These are phyloP conservation scores for Dilophus febrilis DNA, from an alignment of 2,888 invertebrate genomes.

Conservation along the genomic window DNA sequence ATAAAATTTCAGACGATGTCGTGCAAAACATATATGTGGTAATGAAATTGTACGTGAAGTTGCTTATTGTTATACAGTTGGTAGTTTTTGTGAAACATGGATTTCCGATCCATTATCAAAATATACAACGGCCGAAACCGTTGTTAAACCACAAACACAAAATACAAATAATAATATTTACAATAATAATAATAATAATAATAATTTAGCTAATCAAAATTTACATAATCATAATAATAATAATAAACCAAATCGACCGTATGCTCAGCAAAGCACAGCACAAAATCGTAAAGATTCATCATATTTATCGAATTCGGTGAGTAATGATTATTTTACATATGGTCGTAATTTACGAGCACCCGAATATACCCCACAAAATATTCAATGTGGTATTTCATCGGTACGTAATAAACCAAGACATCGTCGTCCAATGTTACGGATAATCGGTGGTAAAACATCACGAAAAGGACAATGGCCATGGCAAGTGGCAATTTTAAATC, in stretches of 20 bases:
- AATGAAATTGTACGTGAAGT: slow-evolving; percentile 63
- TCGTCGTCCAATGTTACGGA: slow-evolving; percentile 48
- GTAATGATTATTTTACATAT: slow-evolving; percentile 31
- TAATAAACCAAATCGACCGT: slow-evolving; percentile 8
- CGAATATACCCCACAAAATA: slow-evolving; percentile 30
- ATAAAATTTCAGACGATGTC: slow-evolving; percentile 48
- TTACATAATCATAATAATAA: neutral
- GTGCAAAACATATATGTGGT: slow-evolving; percentile 54
- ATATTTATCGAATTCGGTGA: slow-evolving; percentile 2
- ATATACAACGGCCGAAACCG: slow-evolving; percentile 4
- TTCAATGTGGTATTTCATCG: slow-evolving; percentile 25
- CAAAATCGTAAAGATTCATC: slow-evolving; percentile 31
- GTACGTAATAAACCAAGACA: slow-evolving; percentile 20
- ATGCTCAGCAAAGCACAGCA: slow-evolving; percentile 18
- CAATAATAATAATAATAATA: neutral
- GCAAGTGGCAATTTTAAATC: slow-evolving; percentile 82
- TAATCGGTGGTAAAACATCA: slow-evolving; percentile 73
- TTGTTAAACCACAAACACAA: neutral
- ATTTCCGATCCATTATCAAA: slow-evolving; percentile 30
- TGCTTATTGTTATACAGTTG: slow-evolving; percentile 70
- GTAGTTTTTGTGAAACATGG: slow-evolving; percentile 65
- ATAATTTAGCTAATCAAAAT: neutral
- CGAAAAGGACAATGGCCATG: slow-evolving; percentile 80
- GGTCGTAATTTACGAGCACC: slow-evolving; percentile 25
- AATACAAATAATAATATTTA: neutral